Evolutionary conservation across 2,888 invertebrate genomes (phyloP), one percentile per base, ranked within the genome.

Genomic region (Mayetiola destructor): DNA sequence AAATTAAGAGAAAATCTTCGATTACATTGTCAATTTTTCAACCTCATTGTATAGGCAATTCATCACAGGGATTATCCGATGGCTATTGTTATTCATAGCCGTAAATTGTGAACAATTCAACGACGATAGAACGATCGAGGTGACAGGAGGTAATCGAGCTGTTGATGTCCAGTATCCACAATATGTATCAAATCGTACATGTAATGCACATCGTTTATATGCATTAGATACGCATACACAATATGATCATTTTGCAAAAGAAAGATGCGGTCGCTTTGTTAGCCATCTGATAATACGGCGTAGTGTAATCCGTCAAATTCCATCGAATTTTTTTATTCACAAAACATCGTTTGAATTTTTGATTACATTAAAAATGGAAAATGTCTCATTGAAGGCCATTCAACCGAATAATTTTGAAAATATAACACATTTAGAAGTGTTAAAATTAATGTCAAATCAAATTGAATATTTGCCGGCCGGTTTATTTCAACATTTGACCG

Each of bases 161-260:
- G 27, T 16, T 48, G 27, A 48, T 27, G n/a, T 3, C 6, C 36
- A 36, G n/a, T 27, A 27, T 2, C 48, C 27, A 2, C 48, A 48
- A 48, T 48, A 27, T 48, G 9, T 48, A n/a, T 20, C 48, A n/a
- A 48, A 48, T 48, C 48, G 48, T n/a, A 48, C 48, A 16, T 48
- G 48, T 27, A 48, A 48, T 27, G 48, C 48, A 12, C 48, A 27
- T 48, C 48, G 27, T 48, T 16, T 48, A 8, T 48, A 48, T 48
- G 48, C 48, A 48, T n/a, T 48, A 16, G 48, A 48, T 5, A 14
- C 12, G 48, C 2, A 48, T 27, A n/a, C 48, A 4, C 48, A 48
- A 5, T 48, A 48, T 16, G 48, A 48, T n/a, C 27, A 48, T 9
- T 48, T 48, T 48, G 48, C 27, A 1, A 48, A 48, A n/a, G 48